phyloP scores from a whole-genome alignment of 2,797 vertebrate genomes.

The Botia kubotai region DNA sequence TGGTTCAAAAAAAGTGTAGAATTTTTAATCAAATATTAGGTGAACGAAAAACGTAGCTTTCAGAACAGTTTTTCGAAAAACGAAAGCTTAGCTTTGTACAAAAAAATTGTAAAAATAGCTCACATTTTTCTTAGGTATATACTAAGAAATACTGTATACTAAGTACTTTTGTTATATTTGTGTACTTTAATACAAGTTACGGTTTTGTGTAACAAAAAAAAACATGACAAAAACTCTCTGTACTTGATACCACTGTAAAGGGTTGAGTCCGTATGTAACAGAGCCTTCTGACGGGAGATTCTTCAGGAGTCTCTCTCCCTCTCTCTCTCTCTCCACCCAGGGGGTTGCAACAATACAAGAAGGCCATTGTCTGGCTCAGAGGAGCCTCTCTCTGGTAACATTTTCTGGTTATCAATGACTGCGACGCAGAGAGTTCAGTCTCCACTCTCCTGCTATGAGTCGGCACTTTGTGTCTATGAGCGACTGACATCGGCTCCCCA shows the following conservation, averaged over 20 bases:
- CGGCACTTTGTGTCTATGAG: slow-evolving; percentile 49
- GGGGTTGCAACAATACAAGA: slow-evolving; percentile 57
- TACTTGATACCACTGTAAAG: slow-evolving; percentile 27
- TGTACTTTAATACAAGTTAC: neutral
- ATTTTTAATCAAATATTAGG: neutral
- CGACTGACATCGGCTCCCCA: slow-evolving; percentile 59
- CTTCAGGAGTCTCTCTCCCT: slow-evolving; percentile 8
- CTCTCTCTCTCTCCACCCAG: slow-evolving; percentile 9
- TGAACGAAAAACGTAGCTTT: no score
- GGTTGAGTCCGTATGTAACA: slow-evolving; percentile 34
- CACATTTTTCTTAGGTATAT: no score
- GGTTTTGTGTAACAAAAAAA: neutral
- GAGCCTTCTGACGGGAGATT: slow-evolving; percentile 25
- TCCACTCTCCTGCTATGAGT: slow-evolving; percentile 56
- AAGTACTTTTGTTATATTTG: neutral
- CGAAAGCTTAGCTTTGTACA: neutral
- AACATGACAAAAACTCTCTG: neutral
- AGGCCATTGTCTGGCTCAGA: slow-evolving; percentile 61
- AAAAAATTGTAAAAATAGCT: no score
- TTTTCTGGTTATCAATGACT: slow-evolving; percentile 59
- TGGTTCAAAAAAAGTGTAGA: neutral
- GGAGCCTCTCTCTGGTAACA: slow-evolving; percentile 58
- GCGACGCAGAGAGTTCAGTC: slow-evolving; percentile 23
- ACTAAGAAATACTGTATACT: no score
- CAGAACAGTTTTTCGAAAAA: neutral